These are phyloP conservation scores for Plectrocnemia conspersa DNA, from an alignment of 1,140 invertebrate species.

Conservation along the genomic window DNA sequence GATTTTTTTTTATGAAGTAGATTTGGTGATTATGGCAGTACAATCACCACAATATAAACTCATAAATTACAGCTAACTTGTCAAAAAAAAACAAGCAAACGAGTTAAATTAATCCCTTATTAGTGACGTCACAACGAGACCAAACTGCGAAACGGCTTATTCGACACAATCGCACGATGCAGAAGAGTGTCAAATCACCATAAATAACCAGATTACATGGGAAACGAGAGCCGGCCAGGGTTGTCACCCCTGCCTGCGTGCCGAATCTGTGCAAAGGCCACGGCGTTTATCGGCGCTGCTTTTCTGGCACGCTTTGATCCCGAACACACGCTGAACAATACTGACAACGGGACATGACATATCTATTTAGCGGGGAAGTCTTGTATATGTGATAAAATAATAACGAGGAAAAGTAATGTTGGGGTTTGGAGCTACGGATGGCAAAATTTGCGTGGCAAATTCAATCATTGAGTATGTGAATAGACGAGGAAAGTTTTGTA, in stretches of 20 bases:
- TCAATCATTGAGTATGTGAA: slow-evolving; percentile 7
- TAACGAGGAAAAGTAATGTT: slow-evolving; percentile 25
- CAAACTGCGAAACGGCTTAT: too few relatives aligned
- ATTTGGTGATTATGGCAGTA: too few relatives aligned
- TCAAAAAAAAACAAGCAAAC: too few relatives aligned
- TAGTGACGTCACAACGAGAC: too few relatives aligned
- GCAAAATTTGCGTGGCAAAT: slow-evolving; percentile 28
- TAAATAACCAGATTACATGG: slow-evolving; percentile 35
- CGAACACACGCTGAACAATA: slow-evolving; percentile 31
- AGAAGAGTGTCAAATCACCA: slow-evolving; percentile 32
- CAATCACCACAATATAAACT: too few relatives aligned
- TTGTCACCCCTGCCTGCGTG: background rate
- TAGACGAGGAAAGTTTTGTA: too few relatives aligned
- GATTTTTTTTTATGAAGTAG: too few relatives aligned
- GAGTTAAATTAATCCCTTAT: too few relatives aligned
- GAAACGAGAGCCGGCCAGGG: slow-evolving; percentile 26
- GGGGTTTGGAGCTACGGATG: slow-evolving; percentile 3
- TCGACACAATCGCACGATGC: slow-evolving; percentile 11
- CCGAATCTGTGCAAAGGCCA: background rate
- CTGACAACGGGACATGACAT: slow-evolving; percentile 28
- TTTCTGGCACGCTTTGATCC: slow-evolving; percentile 19
- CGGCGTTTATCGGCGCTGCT: slow-evolving; percentile 23
- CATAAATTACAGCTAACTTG: too few relatives aligned
- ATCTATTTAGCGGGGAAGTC: slow-evolving; percentile 31
- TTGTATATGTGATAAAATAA: background rate